phyloP scores from a whole-genome alignment of 2,797 vertebrate species.

The Anniella stebbinsi region DNA sequence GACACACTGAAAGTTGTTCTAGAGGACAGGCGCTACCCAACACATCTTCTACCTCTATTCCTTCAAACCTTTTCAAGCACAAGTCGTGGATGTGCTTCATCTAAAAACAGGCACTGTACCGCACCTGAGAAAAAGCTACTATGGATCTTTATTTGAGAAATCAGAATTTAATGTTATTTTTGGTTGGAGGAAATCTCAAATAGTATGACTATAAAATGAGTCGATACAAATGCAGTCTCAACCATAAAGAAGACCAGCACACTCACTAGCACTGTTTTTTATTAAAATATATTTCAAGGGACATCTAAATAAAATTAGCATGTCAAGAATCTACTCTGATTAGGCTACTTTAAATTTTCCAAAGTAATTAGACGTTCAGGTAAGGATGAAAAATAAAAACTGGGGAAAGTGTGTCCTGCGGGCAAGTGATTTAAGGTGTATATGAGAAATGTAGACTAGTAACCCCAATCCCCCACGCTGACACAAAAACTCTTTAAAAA shows the following conservation, averaged over 20 bases:
- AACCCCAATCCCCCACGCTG: not conserved
- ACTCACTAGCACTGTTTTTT: not conserved
- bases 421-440: conserved; percentile 37
- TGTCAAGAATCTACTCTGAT: conserved; percentile 4
- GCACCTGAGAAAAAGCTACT: not conserved
- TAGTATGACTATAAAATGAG: not conserved
- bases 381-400: not conserved
- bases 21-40: not conserved
- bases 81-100: not conserved
- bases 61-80: not conserved
- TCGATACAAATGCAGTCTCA: not conserved
- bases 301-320: not conserved
- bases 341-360: conserved; percentile 5
- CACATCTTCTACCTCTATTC: not conserved
- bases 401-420: not conserved
- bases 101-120: not conserved
- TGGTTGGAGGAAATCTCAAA: not conserved
- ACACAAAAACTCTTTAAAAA: not conserved
- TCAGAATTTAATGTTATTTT: not conserved
- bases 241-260: not conserved
- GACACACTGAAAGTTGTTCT: not conserved
- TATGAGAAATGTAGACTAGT: conserved; percentile 22
- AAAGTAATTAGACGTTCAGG: conserved; percentile 30
- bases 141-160: not conserved
- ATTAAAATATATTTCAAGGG: not conserved